Conservation (phyloP, 2,113 vertebrate species). For the Taurulus bubalis region DNA sequence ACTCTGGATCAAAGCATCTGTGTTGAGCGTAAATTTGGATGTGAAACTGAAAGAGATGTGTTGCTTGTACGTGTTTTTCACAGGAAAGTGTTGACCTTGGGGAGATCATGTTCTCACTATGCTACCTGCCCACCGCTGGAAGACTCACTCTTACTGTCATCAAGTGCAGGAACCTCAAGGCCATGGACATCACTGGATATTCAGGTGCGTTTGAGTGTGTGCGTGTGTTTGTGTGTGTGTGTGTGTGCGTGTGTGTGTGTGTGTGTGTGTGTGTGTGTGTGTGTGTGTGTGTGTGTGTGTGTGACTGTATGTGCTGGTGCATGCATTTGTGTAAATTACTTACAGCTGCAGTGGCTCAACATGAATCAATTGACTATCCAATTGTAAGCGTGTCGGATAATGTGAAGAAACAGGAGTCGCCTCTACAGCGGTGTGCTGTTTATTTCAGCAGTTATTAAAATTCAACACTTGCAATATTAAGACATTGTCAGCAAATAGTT, state of each 20-base stretch:
- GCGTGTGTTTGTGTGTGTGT: neutral
- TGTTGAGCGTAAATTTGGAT: slow-evolving; percentile 19
- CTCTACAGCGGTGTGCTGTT: slow-evolving; percentile 29
- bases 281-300: slow-evolving; percentile 1
- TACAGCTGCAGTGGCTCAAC: slow-evolving; percentile 18
- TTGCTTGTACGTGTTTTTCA: slow-evolving; percentile 47
- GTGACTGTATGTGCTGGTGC: neutral
- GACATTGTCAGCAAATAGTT: slow-evolving; percentile 61
- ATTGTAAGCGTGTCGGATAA: slow-evolving; percentile 35
- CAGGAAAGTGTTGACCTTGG: slow-evolving; percentile 98
- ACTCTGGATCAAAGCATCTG: neutral
- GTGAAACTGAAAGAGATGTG: slow-evolving; percentile 13
- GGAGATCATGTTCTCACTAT: slow-evolving; percentile 99
- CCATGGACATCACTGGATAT: slow-evolving; percentile 99
- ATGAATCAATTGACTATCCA: slow-evolving; percentile 19
- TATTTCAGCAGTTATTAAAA: slow-evolving; percentile 61
- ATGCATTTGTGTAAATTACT: neutral
- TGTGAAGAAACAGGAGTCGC: slow-evolving; percentile 34
- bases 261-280: neutral
- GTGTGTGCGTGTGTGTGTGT: neutral
- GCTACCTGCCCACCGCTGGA: slow-evolving; percentile 97
- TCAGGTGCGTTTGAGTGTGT: slow-evolving; percentile 83
- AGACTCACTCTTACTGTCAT: slow-evolving; percentile 98
- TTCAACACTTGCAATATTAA: slow-evolving; percentile 51
- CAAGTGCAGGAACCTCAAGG: slow-evolving; percentile 99